Base-by-base conservation (phyloP, 2,888 invertebrate genomes). In the Troilus luridus region DNA sequence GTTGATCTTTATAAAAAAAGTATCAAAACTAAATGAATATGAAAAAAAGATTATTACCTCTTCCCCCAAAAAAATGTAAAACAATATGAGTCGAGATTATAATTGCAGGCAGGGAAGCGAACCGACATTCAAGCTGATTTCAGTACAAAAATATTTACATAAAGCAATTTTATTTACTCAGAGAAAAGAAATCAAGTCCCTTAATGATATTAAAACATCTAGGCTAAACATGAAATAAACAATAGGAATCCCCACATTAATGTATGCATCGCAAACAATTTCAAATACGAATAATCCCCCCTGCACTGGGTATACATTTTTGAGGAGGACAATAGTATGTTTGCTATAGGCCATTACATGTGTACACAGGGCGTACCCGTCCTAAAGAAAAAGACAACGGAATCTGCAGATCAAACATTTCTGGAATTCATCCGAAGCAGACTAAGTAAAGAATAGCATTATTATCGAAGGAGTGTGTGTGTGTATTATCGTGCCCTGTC, bases 341-440 rank as follows among this genome's bases (percentile, higher is more conserved):
- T 77, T 77, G 72, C 72, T 17, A 7, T 77, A 2, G 41, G 14
- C 27, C 72, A 77, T 77, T 41, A 77, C 41, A 19, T 41, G 41
- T 77, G 72, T 77, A 77, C 72, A 77, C 27, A 77, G 41, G 72
- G 2, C 72, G 41, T 77, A 17, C 17, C 9, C 27, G 72, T 77
- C 72, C n/a, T 41, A 14, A 41, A 19, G 72, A 77, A 41, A 77
- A 77, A 77, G 72, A 27, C 72, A 77, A 77, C 72, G 17, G 41
- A 77, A 77, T 77, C 41, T 41, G 72, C 41, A 77, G 72, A 77
- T 77, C 72, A 77, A 77, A 77, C 72, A 77, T 41, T 7, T 41
- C 72, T 77, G 27, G 41, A 41, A 77, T 77, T 17, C 72, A 77
- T 41, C 72, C 27, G 27, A 77, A 27, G 41, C 64, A 64, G 24